Percentiles rank a stretch among this genome's conserved stretches.
Evolutionary conservation across 2,113 vertebrate species (phyloP).

Genomic region (Pholis gunnellus): DNA sequence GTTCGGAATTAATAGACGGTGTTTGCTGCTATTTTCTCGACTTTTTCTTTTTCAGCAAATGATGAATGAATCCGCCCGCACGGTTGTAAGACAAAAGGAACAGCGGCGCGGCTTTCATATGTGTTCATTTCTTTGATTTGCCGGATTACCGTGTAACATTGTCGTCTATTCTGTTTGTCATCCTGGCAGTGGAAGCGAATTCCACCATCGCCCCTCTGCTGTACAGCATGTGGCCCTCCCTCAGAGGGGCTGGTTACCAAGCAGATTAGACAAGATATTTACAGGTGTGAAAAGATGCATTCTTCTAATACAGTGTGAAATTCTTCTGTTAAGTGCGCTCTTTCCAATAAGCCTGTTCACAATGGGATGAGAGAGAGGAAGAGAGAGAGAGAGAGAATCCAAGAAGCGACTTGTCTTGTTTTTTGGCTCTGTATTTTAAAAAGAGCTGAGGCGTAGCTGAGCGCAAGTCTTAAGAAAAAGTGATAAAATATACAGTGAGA

Average conservation of each 20-base stretch:
- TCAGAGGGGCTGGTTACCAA: conserved; percentile 79
- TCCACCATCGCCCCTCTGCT: conserved; percentile 70
- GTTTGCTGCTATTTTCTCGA: conserved; percentile 71
- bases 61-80: conserved; percentile 59
- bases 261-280: conserved; percentile 87
- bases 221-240: conserved; percentile 79
- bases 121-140: conserved; percentile 1
- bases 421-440: conserved; percentile 88
- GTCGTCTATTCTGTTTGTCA: conserved; percentile 47
- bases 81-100: conserved; percentile 29
- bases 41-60: conserved; percentile 50
- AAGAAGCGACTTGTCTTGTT: conserved; percentile 82
- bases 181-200: conserved; percentile 67
- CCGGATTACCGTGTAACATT: conserved; percentile 24
- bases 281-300: conserved; percentile 89
- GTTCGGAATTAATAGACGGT: conserved; percentile 76
- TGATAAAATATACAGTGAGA: conserved; percentile 91
- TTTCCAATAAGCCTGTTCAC: conserved; percentile 84
- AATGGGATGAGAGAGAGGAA: conserved; percentile 71
- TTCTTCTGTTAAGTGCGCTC: conserved; percentile 84
- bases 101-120: background rate
- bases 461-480: conserved; percentile 88
- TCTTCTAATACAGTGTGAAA: conserved; percentile 88
- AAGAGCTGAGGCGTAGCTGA: conserved; percentile 85
- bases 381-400: conserved; percentile 65